phyloP scores from a whole-genome alignment of 2,113 vertebrate genomes.

The Melospiza melodia region DNA sequence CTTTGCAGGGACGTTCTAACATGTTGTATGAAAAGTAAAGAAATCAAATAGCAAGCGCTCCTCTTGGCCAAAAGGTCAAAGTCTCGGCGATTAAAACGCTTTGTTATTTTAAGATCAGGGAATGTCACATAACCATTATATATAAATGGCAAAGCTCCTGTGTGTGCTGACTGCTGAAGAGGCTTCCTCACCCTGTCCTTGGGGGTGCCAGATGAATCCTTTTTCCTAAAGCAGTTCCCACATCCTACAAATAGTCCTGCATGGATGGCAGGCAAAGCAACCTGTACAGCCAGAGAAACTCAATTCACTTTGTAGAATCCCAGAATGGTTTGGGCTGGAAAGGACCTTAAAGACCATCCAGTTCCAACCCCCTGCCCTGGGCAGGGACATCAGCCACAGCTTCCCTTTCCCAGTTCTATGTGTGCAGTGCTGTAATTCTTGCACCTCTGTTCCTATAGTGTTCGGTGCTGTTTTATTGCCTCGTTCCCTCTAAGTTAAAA shows the following conservation, averaged over 20 bases:
- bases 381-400: neutral
- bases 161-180: neutral
- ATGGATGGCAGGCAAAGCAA: neutral
- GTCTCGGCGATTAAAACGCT: conserved; percentile 56
- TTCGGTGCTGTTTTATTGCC: neutral
- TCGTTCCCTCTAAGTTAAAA: neutral
- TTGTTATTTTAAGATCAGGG: conserved; percentile 59
- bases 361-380: neutral
- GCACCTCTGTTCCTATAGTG: rapidly evolving
- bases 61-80: conserved; percentile 67
- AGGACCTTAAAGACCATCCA: neutral
- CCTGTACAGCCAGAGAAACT: neutral
- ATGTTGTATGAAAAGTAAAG: conserved; percentile 46
- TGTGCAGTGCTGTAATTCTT: neutral
- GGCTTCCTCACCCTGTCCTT: conserved; percentile 20
- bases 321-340: neutral
- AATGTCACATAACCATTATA: conserved; percentile 55
- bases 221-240: conserved; percentile 8
- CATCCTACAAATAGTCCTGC: neutral
- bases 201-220: conserved; percentile 3
- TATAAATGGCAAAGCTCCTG: conserved; percentile 51
- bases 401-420: neutral
- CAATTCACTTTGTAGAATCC: neutral
- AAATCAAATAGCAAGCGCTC: conserved; percentile 36
- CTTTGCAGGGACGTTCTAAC: neutral